Base-by-base conservation (phyloP, 2,888 invertebrate species). In the Philereme vetulata region DNA sequence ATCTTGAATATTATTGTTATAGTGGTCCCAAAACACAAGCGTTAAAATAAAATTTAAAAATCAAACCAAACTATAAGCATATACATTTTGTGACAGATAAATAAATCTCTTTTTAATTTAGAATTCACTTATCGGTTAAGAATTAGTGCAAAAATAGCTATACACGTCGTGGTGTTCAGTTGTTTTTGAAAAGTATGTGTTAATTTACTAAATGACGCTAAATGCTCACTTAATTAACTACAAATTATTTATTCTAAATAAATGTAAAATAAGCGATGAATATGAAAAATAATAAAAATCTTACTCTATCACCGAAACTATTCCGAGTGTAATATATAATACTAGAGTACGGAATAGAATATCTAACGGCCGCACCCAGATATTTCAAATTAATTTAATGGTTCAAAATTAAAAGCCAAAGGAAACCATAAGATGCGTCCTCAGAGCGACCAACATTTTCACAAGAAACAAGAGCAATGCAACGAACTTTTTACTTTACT, bases 151-250 rank as follows among this genome's bases (percentile, higher is more conserved):
- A 46, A 60, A 60, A 45, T 60, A 46, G 35, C 50, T 60, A 32
- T 34, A 51, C 54, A 60, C 42, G 4, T 4, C 35, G 40, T 59
- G 1, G 21, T 2, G 53, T 59, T 50, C 44, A 53, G 59, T 33
- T 59, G 40, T 45, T 53, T 45, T n/a, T 53, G 53, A 59, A 34
- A 49, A 5, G 0, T 4, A 35, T 45, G 9, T n/a, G 5, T 42
- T 42, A 32, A 8, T 38, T 46, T 42, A 46, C 3, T 21, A 51
- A 47, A 42, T 53, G 44, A 21, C 35, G 43, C 55, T 58, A 58
- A 58, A 58, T 58, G 58, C 58, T 53, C 38, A 10, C 48, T 58
- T 53, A 49, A 10, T 42, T 53, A 46, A 51, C 44, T 42, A 52
- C 51, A 36, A 42, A 52, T 52, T 47, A 47, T 47, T 48, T 51